Evolutionary conservation across 2,797 vertebrate genomes (phyloP).

Genomic region (Notamacropus eugenii): DNA sequence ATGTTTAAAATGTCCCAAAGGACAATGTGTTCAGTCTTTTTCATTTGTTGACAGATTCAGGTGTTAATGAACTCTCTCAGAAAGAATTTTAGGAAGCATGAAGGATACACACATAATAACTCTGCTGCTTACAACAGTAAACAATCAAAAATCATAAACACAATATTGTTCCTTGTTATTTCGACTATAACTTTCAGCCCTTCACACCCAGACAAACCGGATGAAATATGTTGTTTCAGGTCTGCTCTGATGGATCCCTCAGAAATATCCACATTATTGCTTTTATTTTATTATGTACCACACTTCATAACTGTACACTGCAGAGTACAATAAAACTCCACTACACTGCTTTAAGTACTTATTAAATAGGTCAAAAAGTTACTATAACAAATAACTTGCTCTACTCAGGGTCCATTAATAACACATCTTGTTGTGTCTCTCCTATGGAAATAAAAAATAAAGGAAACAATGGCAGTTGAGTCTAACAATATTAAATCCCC

Average conservation of each 20-base stretch:
- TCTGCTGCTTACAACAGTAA: slow-evolving; percentile 78
- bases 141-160: slow-evolving; percentile 93
- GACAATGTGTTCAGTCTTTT: background rate
- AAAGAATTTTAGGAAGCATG: slow-evolving; percentile 74
- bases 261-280: slow-evolving; percentile 95
- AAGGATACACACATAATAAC: slow-evolving; percentile 81
- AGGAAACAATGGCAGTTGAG: rapidly evolving
- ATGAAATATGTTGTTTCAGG: slow-evolving; percentile 87
- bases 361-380: slow-evolving; percentile 89
- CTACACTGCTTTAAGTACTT: slow-evolving; percentile 83
- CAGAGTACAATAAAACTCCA: slow-evolving; percentile 85
- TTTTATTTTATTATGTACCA: slow-evolving; percentile 95
- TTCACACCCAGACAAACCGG: slow-evolving; percentile 85
- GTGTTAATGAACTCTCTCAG: slow-evolving; percentile 80
- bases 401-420: slow-evolving; percentile 83
- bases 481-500: background rate
- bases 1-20: background rate
- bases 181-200: slow-evolving; percentile 92
- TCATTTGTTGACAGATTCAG: slow-evolving; percentile 63
- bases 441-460: slow-evolving; percentile 48
- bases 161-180: slow-evolving; percentile 94
- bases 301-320: slow-evolving; percentile 89
- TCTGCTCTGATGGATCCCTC: slow-evolving; percentile 89
- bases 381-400: slow-evolving; percentile 85
- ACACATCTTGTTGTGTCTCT: slow-evolving; percentile 83